phyloP scores from a whole-genome alignment of 2,797 vertebrate genomes.

The Poecilia picta region DNA sequence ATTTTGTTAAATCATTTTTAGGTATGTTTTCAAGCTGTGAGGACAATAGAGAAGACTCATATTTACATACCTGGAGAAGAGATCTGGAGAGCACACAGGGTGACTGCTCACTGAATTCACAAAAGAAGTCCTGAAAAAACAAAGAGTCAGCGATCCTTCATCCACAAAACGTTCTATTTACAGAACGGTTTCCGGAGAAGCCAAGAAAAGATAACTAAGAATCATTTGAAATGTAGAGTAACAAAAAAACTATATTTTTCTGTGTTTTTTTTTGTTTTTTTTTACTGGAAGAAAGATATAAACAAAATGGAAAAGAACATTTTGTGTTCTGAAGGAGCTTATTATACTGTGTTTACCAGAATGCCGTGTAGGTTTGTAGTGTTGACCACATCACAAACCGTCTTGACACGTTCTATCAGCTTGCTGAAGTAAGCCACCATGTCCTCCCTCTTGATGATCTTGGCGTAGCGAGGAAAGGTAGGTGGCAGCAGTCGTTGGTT shows the following conservation, averaged over 20 bases:
- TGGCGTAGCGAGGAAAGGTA: conserved; percentile 98
- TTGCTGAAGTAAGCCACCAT: conserved; percentile 98
- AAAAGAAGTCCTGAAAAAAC: conserved; percentile 92
- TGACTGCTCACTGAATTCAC: conserved; percentile 98
- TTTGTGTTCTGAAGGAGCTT: background rate
- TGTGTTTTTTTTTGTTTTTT: background rate
- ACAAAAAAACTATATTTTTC: background rate
- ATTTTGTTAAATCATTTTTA: background rate
- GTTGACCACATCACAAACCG: conserved; percentile 96
- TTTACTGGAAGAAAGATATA: background rate
- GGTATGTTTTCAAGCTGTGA: background rate
- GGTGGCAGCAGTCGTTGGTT: conserved; percentile 98
- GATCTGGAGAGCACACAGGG: conserved; percentile 98
- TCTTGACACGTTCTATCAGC: conserved; percentile 96
- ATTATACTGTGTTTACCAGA: conserved; percentile 81
- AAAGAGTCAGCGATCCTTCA: background rate
- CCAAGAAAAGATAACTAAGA: background rate
- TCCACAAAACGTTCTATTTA: background rate
- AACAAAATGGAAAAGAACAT: background rate
- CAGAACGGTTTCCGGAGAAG: background rate
- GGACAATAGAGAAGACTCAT: background rate
- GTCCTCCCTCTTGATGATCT: conserved; percentile 99
- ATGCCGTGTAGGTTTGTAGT: conserved; percentile 97
- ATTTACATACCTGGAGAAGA: conserved; percentile 85
- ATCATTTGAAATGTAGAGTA: background rate